phyloP scores from a whole-genome alignment of 2,888 invertebrate genomes.

The Zaprionus bogoriensis region DNA sequence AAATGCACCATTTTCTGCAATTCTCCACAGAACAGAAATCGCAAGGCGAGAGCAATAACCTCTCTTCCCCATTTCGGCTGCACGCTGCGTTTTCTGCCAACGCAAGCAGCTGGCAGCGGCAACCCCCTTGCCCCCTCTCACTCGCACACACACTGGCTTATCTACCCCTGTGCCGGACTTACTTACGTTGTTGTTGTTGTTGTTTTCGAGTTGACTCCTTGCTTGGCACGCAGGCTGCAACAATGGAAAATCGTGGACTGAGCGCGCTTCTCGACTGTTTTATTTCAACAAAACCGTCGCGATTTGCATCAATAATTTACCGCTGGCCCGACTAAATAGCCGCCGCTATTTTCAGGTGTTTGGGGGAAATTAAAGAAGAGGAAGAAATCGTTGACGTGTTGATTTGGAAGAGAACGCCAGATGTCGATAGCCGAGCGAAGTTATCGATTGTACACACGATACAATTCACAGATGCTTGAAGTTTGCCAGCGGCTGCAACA shows the following conservation, averaged over 20 bases:
- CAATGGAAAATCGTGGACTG: neutral
- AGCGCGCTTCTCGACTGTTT: slow-evolving; percentile 17
- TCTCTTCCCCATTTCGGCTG: slow-evolving; percentile 11
- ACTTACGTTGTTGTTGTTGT: slow-evolving; percentile 38
- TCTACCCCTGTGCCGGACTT: slow-evolving; percentile 31
- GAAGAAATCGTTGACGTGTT: slow-evolving; percentile 65
- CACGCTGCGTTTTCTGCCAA: slow-evolving; percentile 54
- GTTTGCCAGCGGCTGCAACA: neutral
- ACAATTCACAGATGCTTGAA: slow-evolving; percentile 10
- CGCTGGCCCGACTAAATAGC: slow-evolving; percentile 23
- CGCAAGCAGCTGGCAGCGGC: slow-evolving; percentile 66
- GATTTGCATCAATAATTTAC: slow-evolving; percentile 24
- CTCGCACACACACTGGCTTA: neutral
- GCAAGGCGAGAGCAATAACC: slow-evolving; percentile 42
- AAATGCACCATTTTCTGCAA: neutral
- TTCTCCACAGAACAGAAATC: neutral
- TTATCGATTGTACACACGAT: slow-evolving; percentile 23
- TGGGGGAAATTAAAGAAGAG: slow-evolving; percentile 45
- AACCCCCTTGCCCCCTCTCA: neutral
- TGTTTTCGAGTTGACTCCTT: too few species aligned
- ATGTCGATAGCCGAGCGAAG: slow-evolving; percentile 23
- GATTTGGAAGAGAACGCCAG: slow-evolving; percentile 47
- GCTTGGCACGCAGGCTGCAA: slow-evolving; percentile 9
- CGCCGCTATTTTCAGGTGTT: slow-evolving; percentile 50
- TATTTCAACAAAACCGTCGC: slow-evolving; percentile 32